phyloP scores from a whole-genome alignment of 1,140 invertebrate species.

The Drosophila oshimai region DNA sequence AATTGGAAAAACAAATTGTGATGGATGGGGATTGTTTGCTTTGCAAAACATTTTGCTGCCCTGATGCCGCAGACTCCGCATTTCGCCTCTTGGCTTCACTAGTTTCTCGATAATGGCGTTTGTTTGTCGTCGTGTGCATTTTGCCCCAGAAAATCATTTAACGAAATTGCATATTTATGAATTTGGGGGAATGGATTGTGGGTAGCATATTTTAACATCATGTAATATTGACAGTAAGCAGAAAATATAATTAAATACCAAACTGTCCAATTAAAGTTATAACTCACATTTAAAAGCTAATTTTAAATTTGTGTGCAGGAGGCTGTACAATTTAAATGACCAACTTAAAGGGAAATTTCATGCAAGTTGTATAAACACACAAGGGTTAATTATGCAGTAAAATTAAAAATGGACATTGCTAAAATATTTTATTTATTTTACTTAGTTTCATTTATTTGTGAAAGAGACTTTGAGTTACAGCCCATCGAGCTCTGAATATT shows the following conservation, averaged over 20 bases:
- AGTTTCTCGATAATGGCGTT: conserved; percentile 22
- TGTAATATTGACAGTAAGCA: not conserved
- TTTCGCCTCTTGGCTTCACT: not conserved
- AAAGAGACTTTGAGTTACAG: too few species aligned
- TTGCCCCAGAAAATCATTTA: conserved; percentile 42
- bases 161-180: conserved; percentile 58
- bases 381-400: too few species aligned
- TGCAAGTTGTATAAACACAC: too few species aligned
- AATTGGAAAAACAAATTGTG: conserved; percentile 63
- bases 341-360: too few species aligned
- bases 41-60: conserved; percentile 58
- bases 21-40: conserved; percentile 73
- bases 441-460: too few species aligned
- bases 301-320: too few species aligned
- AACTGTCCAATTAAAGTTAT: not conserved
- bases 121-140: conserved; percentile 25
- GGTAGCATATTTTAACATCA: conserved; percentile 4
- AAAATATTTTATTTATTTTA: too few species aligned
- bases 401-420: too few species aligned
- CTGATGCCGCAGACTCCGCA: conserved; percentile 19
- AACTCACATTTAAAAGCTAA: not conserved
- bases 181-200: not conserved
- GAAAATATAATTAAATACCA: not conserved
- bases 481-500: too few species aligned
- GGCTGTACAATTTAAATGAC: too few species aligned